Percentiles rank a stretch among this genome's conserved stretches.
These are phyloP conservation scores for Anoncus sp. DNA, from an alignment of 2,888 invertebrate genomes.

Conservation along the genomic window DNA sequence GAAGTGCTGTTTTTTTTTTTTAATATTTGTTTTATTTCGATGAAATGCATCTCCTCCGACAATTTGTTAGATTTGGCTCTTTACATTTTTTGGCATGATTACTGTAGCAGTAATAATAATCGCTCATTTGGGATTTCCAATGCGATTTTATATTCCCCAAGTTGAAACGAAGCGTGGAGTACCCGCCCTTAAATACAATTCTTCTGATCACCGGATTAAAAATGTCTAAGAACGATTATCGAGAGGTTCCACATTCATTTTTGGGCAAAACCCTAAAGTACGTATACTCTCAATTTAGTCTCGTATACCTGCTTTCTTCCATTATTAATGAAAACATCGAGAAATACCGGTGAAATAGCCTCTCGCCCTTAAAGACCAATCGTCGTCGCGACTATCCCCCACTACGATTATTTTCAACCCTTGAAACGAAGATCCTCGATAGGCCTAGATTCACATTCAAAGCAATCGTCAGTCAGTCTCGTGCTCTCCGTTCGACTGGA, in stretches of 20 bases:
- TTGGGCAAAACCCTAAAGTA: conserved; percentile 7
- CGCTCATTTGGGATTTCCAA: too few relatives aligned
- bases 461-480: background rate
- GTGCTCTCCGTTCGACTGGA: background rate
- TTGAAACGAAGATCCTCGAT: background rate
- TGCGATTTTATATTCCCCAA: too few relatives aligned
- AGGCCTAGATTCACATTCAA: background rate
- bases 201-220: background rate
- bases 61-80: too few relatives aligned
- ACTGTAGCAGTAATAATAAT: too few relatives aligned
- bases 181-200: too few relatives aligned
- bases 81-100: too few relatives aligned
- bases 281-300: background rate
- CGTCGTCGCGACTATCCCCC: background rate
- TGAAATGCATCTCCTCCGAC: too few relatives aligned
- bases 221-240: background rate
- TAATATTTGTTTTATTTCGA: too few relatives aligned
- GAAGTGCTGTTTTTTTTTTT: too few relatives aligned
- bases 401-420: background rate
- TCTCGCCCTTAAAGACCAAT: background rate
- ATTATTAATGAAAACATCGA: background rate
- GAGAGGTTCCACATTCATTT: background rate
- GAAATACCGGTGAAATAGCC: too few relatives aligned
- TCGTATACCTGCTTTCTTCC: background rate
- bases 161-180: too few relatives aligned